Percentiles rank a stretch among this genome's conserved stretches.
Conservation (phyloP, 2,113 vertebrate species). For the Typhlomys cinereus region DNA sequence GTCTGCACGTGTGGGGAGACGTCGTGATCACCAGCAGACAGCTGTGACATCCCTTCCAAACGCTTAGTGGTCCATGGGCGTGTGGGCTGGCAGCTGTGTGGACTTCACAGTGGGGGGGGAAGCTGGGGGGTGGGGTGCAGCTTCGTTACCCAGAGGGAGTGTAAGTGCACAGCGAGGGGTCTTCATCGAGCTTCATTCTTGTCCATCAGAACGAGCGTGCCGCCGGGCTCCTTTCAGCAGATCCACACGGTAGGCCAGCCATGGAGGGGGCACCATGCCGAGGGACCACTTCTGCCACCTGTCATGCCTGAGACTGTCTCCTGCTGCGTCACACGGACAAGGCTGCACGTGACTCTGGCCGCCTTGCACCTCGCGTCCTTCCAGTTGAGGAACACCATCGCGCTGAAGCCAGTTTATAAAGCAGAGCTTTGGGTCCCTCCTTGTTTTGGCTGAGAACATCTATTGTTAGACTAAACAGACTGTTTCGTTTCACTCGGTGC, state of each 20-base stretch:
- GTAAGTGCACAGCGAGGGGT: constrained; percentile 22
- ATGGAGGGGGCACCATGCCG: neutral
- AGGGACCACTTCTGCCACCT: constrained; percentile 26
- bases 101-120: constrained; percentile 52
- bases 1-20: constrained; percentile 67
- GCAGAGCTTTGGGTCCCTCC: constrained; percentile 22
- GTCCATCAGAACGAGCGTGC: neutral
- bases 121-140: neutral
- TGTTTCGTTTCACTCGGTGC: constrained; percentile 62
- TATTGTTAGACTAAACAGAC: constrained; percentile 70
- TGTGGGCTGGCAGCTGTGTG: constrained; percentile 56
- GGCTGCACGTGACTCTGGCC: neutral
- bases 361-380: constrained; percentile 7
- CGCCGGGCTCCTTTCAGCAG: neutral
- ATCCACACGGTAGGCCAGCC: neutral
- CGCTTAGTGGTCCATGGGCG: constrained; percentile 75
- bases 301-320: constrained; percentile 42
- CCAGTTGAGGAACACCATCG: constrained; percentile 49
- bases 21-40: constrained; percentile 64
- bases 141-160: constrained; percentile 12
- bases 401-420: constrained; percentile 46
- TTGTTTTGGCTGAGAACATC: constrained; percentile 66
- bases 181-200: constrained; percentile 56
- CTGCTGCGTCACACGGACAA: constrained; percentile 7
- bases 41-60: constrained; percentile 70